Conservation (phyloP, 1,140 invertebrate genomes). For the Phthorimaea operculella region DNA sequence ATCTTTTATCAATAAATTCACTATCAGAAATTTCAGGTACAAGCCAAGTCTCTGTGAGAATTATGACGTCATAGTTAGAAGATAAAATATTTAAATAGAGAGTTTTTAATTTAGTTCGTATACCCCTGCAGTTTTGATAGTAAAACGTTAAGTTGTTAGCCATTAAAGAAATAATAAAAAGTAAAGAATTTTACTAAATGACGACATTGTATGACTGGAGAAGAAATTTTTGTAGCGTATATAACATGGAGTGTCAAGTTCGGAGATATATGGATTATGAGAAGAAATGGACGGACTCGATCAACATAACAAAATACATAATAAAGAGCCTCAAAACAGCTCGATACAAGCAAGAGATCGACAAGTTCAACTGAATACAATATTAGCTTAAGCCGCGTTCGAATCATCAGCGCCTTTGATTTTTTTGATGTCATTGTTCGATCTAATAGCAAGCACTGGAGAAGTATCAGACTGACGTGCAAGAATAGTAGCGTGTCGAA, state of each 20-base stretch:
- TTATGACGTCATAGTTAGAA: not conserved
- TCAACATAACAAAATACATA: too few relatives aligned
- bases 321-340: too few relatives aligned
- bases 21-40: not conserved
- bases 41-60: not conserved
- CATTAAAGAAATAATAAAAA: not conserved
- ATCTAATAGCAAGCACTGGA: not conserved
- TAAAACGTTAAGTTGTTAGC: not conserved
- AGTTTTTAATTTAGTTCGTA: not conserved
- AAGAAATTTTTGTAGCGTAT: too few relatives aligned
- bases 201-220: too few relatives aligned
- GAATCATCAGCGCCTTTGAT: not conserved
- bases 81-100: not conserved
- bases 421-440: slow-evolving; percentile 1
- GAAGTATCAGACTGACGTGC: slow-evolving; percentile 3
- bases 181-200: not conserved
- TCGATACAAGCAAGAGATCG: too few relatives aligned
- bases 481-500: slow-evolving; percentile 1
- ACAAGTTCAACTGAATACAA: too few relatives aligned
- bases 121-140: slow-evolving; percentile 1
- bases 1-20: not conserved
- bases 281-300: too few relatives aligned
- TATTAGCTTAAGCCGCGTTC: too few relatives aligned
- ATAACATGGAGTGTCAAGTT: too few relatives aligned
- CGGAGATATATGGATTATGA: too few relatives aligned